Evolutionary conservation across 2,888 invertebrate species (phyloP).

Genomic region (Brachyopa scutellaris): DNA sequence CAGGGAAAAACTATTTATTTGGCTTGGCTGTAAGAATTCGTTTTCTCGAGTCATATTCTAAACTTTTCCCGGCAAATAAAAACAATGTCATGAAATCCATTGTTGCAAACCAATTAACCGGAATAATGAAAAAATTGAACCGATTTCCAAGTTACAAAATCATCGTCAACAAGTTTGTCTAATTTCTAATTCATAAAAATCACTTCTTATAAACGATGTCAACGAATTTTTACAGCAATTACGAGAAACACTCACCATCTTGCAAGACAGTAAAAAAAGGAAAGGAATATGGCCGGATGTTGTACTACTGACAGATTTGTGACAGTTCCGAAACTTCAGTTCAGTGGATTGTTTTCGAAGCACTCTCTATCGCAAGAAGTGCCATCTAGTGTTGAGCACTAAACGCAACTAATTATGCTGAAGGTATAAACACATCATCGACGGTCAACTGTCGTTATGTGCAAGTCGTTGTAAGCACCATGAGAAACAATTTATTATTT

Average conservation of each 20-base stretch:
- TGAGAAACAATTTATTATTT: no score
- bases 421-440: neutral
- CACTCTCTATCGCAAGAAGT: neutral
- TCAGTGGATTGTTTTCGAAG: slow-evolving; percentile 32
- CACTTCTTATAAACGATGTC: slow-evolving; percentile 74
- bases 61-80: slow-evolving; percentile 31
- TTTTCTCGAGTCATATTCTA: slow-evolving; percentile 17
- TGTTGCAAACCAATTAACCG: neutral
- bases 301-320: slow-evolving; percentile 53
- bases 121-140: slow-evolving; percentile 2
- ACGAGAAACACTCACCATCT: slow-evolving; percentile 81
- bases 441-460: no score
- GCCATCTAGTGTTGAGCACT: neutral
- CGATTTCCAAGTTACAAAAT: neutral
- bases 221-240: slow-evolving; percentile 75
- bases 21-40: slow-evolving; percentile 33
- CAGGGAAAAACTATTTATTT: neutral
- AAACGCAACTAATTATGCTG: no score
- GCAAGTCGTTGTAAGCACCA: no score
- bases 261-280: slow-evolving; percentile 80
- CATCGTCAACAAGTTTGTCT: slow-evolving; percentile 10
- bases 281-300: slow-evolving; percentile 78
- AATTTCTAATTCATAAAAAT: slow-evolving; percentile 45
- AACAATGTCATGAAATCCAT: neutral
- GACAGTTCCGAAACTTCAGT: slow-evolving; percentile 39